phyloP scores from a whole-genome alignment of 2,797 vertebrate genomes.

The Thalassophryne amazonica region DNA sequence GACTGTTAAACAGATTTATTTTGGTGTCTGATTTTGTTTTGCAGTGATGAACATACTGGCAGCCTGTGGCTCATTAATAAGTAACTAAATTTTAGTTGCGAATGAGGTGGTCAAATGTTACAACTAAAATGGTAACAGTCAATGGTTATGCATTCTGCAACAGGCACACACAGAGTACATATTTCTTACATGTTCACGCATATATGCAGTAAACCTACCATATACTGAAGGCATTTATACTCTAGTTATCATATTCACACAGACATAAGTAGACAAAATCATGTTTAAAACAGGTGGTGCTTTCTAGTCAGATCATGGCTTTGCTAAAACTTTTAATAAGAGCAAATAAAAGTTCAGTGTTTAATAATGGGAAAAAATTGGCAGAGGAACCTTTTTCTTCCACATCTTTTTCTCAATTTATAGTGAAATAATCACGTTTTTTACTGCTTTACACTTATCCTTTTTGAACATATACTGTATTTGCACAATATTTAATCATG shows the following conservation, averaged over 20 bases:
- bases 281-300: slow-evolving; percentile 39
- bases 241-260: slow-evolving; percentile 42
- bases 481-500: slow-evolving; percentile 48
- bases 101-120: slow-evolving; percentile 6
- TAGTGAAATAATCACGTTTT: slow-evolving; percentile 2
- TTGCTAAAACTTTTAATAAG: slow-evolving; percentile 30
- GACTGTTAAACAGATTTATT: no score
- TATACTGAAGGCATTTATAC: slow-evolving; percentile 25
- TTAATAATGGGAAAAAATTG: no score
- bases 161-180: slow-evolving; percentile 36
- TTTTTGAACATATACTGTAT: slow-evolving; percentile 33
- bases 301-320: slow-evolving; percentile 6
- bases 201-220: slow-evolving; percentile 31
- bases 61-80: slow-evolving; percentile 10
- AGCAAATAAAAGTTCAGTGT: slow-evolving; percentile 21
- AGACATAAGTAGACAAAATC: slow-evolving; percentile 39
- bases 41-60: neutral
- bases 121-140: slow-evolving; percentile 28
- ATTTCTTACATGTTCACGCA: slow-evolving; percentile 24
- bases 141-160: slow-evolving; percentile 27
- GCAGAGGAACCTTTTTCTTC: slow-evolving; percentile 7
- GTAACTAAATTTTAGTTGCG: slow-evolving; percentile 12
- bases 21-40: no score
- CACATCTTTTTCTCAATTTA: neutral
- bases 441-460: neutral